Evolutionary conservation across 2,888 invertebrate species (phyloP), one percentile per base, ranked within the genome.

Genomic region (Drosophila seclusa): DNA sequence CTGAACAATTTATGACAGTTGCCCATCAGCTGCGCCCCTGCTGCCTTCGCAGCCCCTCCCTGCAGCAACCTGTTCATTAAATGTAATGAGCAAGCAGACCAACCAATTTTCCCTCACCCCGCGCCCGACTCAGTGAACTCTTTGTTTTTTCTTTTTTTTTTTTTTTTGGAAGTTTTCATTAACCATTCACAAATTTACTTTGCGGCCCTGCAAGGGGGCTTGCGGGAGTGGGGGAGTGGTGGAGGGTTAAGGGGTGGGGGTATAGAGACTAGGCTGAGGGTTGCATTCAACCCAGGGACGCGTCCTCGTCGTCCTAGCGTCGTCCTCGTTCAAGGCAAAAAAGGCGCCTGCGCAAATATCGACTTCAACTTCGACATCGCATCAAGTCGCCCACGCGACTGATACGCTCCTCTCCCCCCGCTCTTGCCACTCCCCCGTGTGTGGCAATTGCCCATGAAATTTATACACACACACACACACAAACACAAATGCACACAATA

Each of bases 101-200:
- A 70, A 60, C 67, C 61, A 62, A 65, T 49, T 64, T 53, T 36
- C 42, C 31, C 24, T 29, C 24, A 18, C 24, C 42, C 64, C 54
- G 29, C 34, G 32, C 60, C 68, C 11, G 3, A 54, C 65, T 59
- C 63, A 32, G 36, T 45, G 57, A 38, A 62, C 42, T 66, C 21
- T 73, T 74, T 48, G 64, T 65, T 48, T 75, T 50, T 55, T 66
- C 69, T 45, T 67, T 65, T 31, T 68, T 52, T 53, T 66, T 66
- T 68, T 63, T 49, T 73, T 52, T 57, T 64, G 55, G 53, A 89
- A 87, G 85, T 88, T 89, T 87, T 84, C 87, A 89, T 90, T 90
- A 91, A 91, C 91, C 91, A 90, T 91, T 89, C 88, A 89, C 90
- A 91, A 91, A 91, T 90, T 89, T 91, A 80, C 84, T 78, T 90